These are phyloP conservation scores for Apogon hyalosoma DNA, from an alignment of 2,797 vertebrate species.

Conservation along the genomic window DNA sequence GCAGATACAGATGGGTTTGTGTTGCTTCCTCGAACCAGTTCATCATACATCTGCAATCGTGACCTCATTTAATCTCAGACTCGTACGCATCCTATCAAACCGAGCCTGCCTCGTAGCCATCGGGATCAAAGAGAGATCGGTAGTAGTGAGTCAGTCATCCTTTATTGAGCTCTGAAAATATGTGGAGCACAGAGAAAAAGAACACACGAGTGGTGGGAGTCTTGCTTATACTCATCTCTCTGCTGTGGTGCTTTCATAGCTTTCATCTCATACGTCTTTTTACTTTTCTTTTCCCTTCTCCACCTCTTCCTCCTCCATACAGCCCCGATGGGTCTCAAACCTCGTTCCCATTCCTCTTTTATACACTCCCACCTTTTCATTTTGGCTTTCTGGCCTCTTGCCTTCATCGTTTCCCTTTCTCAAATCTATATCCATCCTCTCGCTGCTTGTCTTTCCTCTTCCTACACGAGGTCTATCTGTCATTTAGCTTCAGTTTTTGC, in stretches of 20 bases:
- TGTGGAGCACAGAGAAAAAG: conserved; percentile 43
- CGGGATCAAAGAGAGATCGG: conserved; percentile 74
- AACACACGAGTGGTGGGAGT: conserved; percentile 57
- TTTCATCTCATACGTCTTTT: conserved; percentile 64
- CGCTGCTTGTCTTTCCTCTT: conserved; percentile 16
- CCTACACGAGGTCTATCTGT: conserved; percentile 38
- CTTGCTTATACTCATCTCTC: conserved; percentile 64
- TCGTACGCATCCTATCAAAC: conserved; percentile 41
- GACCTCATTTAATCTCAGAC: conserved; percentile 71
- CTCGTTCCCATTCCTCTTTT: conserved; percentile 45
- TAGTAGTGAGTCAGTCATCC: conserved; percentile 73
- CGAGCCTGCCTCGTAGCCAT: conserved; percentile 57
- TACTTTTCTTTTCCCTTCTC: conserved; percentile 29
- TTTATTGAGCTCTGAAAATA: conserved; percentile 65
- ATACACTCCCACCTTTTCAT: conserved; percentile 52
- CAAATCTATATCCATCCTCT: conserved; percentile 32
- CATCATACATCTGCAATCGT: conserved; percentile 50
- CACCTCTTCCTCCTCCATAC: conserved; percentile 42
- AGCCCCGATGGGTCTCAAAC: conserved; percentile 42
- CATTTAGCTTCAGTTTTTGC: conserved; percentile 34
- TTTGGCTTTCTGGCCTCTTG: conserved; percentile 47
- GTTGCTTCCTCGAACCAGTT: conserved; percentile 34
- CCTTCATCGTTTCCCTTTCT: conserved; percentile 36
- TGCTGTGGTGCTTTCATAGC: conserved; percentile 64
- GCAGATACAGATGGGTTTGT: conserved; percentile 30